Percentiles rank a stretch among this genome's conserved stretches.
These are phyloP conservation scores for Drosophila hydei DNA, from an alignment of 1,140 invertebrate genomes.

Conservation along the genomic window DNA sequence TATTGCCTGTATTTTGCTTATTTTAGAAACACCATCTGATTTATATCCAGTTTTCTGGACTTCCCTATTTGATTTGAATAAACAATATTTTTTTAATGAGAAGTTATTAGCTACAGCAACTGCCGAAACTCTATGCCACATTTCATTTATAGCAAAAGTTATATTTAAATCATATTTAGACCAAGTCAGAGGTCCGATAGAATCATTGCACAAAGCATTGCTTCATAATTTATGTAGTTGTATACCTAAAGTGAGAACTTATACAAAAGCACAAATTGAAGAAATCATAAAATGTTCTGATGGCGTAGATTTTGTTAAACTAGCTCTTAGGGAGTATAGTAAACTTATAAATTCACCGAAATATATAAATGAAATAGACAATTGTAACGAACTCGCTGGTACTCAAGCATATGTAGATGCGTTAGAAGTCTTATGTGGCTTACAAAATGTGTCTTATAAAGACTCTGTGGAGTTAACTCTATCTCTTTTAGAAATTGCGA, in stretches of 20 bases:
- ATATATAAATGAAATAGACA: constrained; percentile 84
- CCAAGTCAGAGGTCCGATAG: constrained; percentile 86
- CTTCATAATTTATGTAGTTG: constrained; percentile 86
- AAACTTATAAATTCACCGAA: constrained; percentile 86
- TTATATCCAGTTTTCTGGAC: constrained; percentile 87
- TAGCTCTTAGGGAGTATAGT: constrained; percentile 86
- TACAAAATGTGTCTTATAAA: constrained; percentile 83
- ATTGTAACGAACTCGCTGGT: constrained; percentile 82
- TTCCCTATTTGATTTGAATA: constrained; percentile 89
- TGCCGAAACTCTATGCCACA: constrained; percentile 88
- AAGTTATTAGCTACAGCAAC: constrained; percentile 89
- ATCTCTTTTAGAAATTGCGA: constrained; percentile 87
- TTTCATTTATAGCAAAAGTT: constrained; percentile 87
- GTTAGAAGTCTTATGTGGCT: constrained; percentile 59
- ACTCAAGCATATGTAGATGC: constrained; percentile 74
- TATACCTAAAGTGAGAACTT: constrained; percentile 73
- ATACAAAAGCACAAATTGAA: constrained; percentile 75
- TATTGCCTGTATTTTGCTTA: constrained; percentile 90
- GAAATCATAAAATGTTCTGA: constrained; percentile 58
- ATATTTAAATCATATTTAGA: constrained; percentile 87
- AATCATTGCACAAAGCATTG: constrained; percentile 87
- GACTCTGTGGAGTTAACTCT: constrained; percentile 86
- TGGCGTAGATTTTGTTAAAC: constrained; percentile 57
- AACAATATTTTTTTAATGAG: constrained; percentile 92
- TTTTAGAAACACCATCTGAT: constrained; percentile 84